Conservation (phyloP, 23 tunicate genomes). For the Aplidium turbinatum region DNA sequence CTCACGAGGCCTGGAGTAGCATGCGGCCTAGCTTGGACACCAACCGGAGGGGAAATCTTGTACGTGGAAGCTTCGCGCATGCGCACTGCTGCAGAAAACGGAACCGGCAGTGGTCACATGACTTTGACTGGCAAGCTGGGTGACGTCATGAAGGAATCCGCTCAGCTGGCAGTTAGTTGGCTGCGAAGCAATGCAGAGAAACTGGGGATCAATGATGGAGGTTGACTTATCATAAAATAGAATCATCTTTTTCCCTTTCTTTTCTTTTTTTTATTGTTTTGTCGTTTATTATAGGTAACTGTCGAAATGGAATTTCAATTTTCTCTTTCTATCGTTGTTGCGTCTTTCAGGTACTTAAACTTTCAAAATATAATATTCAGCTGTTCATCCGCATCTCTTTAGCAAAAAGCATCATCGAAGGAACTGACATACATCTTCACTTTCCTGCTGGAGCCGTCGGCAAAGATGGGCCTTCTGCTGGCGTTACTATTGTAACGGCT, state of each 20-base stretch:
- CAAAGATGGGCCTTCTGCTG: conserved; percentile 83
- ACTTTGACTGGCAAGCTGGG: conserved; percentile 73
- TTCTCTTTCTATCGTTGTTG: no score
- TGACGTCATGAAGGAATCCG: conserved; percentile 76
- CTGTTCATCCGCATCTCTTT: background rate
- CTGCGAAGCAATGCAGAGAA: conserved; percentile 42
- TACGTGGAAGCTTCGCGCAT: conserved; percentile 55
- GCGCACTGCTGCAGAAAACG: conserved; percentile 15
- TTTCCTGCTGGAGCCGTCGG: conserved; percentile 75
- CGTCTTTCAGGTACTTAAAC: no score
- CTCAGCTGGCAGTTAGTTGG: conserved; percentile 61
- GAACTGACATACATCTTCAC: conserved; percentile 57
- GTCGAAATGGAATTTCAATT: no score
- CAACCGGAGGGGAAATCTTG: conserved; percentile 54
- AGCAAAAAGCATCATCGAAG: conserved; percentile 38
- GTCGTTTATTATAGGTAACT: no score
- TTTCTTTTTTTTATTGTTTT: no score
- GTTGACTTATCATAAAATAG: conserved; percentile 5
- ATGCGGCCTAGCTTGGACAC: conserved; percentile 59
- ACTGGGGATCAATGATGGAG: conserved; percentile 40
- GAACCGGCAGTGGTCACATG: conserved; percentile 36
- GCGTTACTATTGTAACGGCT: conserved; percentile 66
- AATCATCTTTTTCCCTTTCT: no score
- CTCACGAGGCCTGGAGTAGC: conserved; percentile 61
- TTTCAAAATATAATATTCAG: no score